These are phyloP conservation scores for Erinaceus europaeus DNA, from an alignment of 2,113 vertebrate species.

Conservation along the genomic window DNA sequence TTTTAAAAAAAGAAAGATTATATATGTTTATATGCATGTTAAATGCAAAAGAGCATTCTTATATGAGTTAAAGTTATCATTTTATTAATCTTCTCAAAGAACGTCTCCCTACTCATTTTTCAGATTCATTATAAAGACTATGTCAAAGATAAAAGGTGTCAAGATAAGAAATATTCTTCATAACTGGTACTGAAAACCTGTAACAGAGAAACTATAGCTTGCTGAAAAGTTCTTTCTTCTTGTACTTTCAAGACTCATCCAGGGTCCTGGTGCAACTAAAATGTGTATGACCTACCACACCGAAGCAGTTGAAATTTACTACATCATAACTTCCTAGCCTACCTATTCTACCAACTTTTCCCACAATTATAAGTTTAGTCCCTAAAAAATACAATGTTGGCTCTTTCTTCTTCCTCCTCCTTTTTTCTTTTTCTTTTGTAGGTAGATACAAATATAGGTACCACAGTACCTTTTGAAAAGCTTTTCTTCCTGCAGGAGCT, in stretches of 20 bases:
- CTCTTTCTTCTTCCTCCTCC: neutral
- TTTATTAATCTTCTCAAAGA: conserved; percentile 48
- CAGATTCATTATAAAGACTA: conserved; percentile 29
- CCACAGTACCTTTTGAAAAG: too few species aligned
- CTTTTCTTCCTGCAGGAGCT: too few species aligned
- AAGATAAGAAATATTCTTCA: conserved; percentile 48
- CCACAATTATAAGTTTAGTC: neutral
- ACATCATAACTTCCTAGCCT: neutral
- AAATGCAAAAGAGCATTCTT: conserved; percentile 9
- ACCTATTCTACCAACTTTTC: neutral
- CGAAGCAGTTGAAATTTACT: neutral
- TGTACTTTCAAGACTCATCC: neutral
- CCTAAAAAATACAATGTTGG: neutral
- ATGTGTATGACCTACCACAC: neutral
- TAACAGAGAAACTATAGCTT: conserved; percentile 37
- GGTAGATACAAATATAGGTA: too few species aligned
- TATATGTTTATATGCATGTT: conserved; percentile 25
- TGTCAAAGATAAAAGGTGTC: conserved; percentile 48
- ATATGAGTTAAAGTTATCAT: neutral
- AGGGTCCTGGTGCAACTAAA: neutral
- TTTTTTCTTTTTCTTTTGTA: neutral
- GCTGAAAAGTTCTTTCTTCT: conserved; percentile 34
- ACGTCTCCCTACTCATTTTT: neutral
- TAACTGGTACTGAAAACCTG: conserved; percentile 35
- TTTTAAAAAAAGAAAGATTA: too few species aligned